Evolutionary conservation across 1,140 invertebrate species (phyloP), one percentile per base, ranked within the genome.

Genomic region (Drosophila lacteicornis): DNA sequence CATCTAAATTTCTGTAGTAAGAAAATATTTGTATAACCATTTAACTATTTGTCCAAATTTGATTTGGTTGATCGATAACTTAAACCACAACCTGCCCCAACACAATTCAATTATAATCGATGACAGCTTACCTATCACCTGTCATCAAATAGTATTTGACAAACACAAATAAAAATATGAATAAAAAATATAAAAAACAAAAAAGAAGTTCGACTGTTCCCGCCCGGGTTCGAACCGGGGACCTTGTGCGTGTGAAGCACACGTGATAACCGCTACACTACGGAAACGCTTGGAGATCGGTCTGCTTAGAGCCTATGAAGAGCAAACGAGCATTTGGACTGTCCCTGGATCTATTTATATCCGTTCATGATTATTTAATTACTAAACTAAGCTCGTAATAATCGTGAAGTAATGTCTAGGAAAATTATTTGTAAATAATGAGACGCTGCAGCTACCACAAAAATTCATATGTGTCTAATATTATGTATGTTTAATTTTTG

Each of bases 181-280:
- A 9, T 19, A 6, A n/a, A 17, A n/a, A 9, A 5, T 27, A 11
- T n/a, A 11, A 15, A 50, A 50, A 50, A 42, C 2, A 25, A 25
- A 25, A 25, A 25, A 25, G n/a, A n/a, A 49, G 9, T 9, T 46
- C 43, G 11, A 19, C 3, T 94, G 94, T 93, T 94, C 93, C 93
- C 94, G 94, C 94, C 94, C 93, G 94, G 94, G 94, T 93, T 95
- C 94, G 94, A 95, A 94, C 94, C 94, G 93, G 94, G 93, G 94
- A 94, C 94, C 94, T 95, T 94, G 93, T 94, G 94, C 94, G 94
- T 94, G 94, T 94, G 93, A 94, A 94, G 94, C 94, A 93, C 93
- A 94, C 94, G 94, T 94, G 94, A 94, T 94, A 94, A 94, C 94
- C 94, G 83, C 82, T 86, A 85, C 82, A 85, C 82, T 85, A 85